phyloP scores from a whole-genome alignment of 2,888 invertebrate genomes.

The Chorisops tibialis region DNA sequence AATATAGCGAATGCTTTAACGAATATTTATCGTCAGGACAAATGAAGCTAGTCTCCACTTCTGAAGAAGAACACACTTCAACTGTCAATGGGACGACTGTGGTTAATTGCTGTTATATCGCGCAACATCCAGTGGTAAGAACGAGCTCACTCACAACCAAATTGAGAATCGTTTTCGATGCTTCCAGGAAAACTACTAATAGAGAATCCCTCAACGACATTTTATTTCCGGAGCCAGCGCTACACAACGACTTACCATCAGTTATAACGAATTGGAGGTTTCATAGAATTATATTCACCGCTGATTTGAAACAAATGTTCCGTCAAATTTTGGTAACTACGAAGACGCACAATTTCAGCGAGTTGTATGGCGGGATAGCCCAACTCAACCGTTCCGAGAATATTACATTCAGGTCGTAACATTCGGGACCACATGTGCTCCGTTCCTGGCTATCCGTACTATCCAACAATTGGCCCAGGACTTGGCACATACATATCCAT shows the following conservation, averaged over 20 bases:
- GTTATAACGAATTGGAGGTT: too few relatives aligned
- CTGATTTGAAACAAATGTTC: too few relatives aligned
- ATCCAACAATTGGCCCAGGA: slow-evolving; percentile 1
- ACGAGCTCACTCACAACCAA: slow-evolving; percentile 31
- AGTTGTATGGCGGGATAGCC: neutral
- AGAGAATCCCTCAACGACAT: slow-evolving; percentile 30
- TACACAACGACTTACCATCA: slow-evolving; percentile 26
- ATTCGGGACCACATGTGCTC: neutral
- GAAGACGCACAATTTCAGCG: too few relatives aligned
- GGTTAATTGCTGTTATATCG: slow-evolving; percentile 26
- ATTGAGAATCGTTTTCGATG: slow-evolving; percentile 34
- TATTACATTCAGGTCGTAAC: neutral
- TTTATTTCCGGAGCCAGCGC: slow-evolving; percentile 27
- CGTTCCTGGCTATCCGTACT: neutral
- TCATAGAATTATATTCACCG: too few relatives aligned
- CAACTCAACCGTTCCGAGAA: neutral
- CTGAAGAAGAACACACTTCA: neutral
- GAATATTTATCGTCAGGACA: slow-evolving; percentile 37
- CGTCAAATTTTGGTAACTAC: too few relatives aligned
- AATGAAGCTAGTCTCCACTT: slow-evolving; percentile 30
- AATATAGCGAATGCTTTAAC: slow-evolving; percentile 9
- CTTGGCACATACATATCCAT: neutral
- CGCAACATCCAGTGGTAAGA: slow-evolving; percentile 32
- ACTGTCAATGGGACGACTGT: too few relatives aligned
- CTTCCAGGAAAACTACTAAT: slow-evolving; percentile 26